Evolutionary conservation across 2,888 invertebrate species (phyloP), one percentile per base, ranked within the genome.

Genomic region (Mimumesa dahlbomi): DNA sequence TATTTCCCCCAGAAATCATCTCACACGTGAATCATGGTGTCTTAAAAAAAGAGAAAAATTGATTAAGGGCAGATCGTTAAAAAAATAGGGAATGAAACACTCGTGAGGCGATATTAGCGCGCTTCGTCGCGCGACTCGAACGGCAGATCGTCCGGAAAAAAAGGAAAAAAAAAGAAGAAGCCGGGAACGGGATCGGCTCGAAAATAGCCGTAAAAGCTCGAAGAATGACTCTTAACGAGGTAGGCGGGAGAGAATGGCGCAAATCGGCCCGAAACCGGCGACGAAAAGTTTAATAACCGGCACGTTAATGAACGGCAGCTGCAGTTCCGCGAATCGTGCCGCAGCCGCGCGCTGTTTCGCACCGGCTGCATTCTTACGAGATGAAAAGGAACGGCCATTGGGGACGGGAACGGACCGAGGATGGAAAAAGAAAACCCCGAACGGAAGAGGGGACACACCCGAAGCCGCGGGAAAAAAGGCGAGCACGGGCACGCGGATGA

Each of bases 241-340:
- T 29, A 38, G 62, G 57, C 48, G 34, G 16, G 29, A 42, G 42
- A 58, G 73, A 76, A 64, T 71, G 52, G 70, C 36, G 63, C 66
- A 70, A 70, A 67, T 70, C 64, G 74, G 54, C 1, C 43, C 70
- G 57, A 73, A 71, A 71, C 49, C 66, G 43, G 50, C 21, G 40
- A 57, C 48, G 67, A 65, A 71, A 74, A 71, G 71, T 71, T 77
- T 77, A 77, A 77, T 77, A 71, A 77, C 74, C 65, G 65, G 72
- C 54, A 64, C 71, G 75, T 74, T 75, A 75, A 75, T 74, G 73
- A 75, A 75, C 73, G 66, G 56, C 64, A 69, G 72, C 74, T 74
- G 74, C 61, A 66, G 63, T 77, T 77, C 68, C 63, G 68, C 77
- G 68, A 77, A 75, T 68, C 56, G 62, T 54, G 54, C 42, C 43